These are phyloP conservation scores for Lepus townsendii DNA, from an alignment of 2,797 vertebrate genomes.

Conservation along the genomic window DNA sequence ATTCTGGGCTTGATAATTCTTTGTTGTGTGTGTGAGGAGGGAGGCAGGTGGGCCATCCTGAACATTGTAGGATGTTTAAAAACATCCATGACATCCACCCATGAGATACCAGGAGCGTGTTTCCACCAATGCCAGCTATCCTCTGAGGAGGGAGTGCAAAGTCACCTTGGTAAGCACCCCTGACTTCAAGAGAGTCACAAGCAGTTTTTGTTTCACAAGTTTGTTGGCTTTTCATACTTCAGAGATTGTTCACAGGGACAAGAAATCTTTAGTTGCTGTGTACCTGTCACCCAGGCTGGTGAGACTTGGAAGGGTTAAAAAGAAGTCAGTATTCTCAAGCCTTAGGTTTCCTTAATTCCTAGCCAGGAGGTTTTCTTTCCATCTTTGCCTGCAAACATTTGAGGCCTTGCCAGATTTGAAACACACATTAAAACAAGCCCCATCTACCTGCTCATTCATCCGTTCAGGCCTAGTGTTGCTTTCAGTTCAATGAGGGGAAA, in stretches of 20 bases:
- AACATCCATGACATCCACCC: neutral
- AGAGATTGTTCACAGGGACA: neutral
- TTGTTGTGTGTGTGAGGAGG: neutral
- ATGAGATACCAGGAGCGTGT: neutral
- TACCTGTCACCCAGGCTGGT: neutral
- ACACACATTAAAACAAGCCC: slow-evolving; percentile 70
- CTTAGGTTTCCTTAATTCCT: slow-evolving; percentile 82
- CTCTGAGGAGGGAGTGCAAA: neutral
- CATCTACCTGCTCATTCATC: slow-evolving; percentile 79
- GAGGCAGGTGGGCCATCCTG: neutral
- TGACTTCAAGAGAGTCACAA: neutral
- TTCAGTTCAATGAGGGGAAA: slow-evolving; percentile 49
- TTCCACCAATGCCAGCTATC: neutral
- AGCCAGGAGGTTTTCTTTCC: slow-evolving; percentile 60
- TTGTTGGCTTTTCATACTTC: neutral
- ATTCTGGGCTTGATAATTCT: neutral
- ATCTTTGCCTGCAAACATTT: slow-evolving; percentile 76
- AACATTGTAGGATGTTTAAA: neutral
- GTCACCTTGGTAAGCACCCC: neutral
- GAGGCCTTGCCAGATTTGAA: slow-evolving; percentile 73
- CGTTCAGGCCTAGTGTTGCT: slow-evolving; percentile 21
- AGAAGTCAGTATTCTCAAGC: slow-evolving; percentile 63
- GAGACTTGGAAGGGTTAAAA: slow-evolving; percentile 80
- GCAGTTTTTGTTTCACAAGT: slow-evolving; percentile 46
- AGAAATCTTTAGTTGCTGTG: slow-evolving; percentile 29